A percentile compares a stretch with the other conserved stretches of the same genome.
phyloP scores from a whole-genome alignment of 2,113 vertebrate genomes.

The Paramisgurnus dabryanus region DNA sequence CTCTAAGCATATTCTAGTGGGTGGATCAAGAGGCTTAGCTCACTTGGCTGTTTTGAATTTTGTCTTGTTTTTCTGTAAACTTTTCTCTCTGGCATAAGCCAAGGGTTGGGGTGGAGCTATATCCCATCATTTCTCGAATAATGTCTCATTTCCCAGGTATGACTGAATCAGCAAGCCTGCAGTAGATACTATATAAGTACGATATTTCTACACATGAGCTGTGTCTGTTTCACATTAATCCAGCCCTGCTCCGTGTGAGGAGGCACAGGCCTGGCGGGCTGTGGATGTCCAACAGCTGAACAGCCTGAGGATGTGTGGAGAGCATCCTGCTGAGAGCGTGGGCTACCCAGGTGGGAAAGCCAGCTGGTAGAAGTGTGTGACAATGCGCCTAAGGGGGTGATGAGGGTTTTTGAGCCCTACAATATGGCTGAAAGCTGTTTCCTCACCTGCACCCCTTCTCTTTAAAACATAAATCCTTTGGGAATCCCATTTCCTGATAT shows the following conservation, averaged over 20 bases:
- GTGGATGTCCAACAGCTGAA: slow-evolving; percentile 49
- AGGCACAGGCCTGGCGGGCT: slow-evolving; percentile 46
- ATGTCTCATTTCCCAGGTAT: slow-evolving; percentile 42
- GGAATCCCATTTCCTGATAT: slow-evolving; percentile 55
- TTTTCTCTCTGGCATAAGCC: background rate
- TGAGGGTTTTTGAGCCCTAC: slow-evolving; percentile 37
- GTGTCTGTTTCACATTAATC: slow-evolving; percentile 62
- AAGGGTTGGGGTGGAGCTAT: no score
- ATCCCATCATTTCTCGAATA: background rate
- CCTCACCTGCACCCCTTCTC: slow-evolving; percentile 31
- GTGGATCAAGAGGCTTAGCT: slow-evolving; percentile 56
- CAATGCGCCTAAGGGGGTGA: slow-evolving; percentile 46
- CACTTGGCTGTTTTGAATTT: slow-evolving; percentile 53
- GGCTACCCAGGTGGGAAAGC: slow-evolving; percentile 58
- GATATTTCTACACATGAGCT: slow-evolving; percentile 6
- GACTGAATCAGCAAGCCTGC: slow-evolving; percentile 63
- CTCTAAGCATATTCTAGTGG: slow-evolving; percentile 48
- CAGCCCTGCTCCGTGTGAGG: slow-evolving; percentile 61
- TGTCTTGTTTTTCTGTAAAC: slow-evolving; percentile 4
- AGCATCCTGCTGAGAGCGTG: slow-evolving; percentile 61
- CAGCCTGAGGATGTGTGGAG: slow-evolving; percentile 57
- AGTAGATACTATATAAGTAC: slow-evolving; percentile 9
- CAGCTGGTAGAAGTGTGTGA: slow-evolving; percentile 52
- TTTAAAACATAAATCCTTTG: slow-evolving; percentile 21
- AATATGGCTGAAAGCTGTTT: slow-evolving; percentile 31